These are phyloP conservation scores for Hyperoplus lanceolatus DNA, from an alignment of 2,797 vertebrate species.

Conservation along the genomic window DNA sequence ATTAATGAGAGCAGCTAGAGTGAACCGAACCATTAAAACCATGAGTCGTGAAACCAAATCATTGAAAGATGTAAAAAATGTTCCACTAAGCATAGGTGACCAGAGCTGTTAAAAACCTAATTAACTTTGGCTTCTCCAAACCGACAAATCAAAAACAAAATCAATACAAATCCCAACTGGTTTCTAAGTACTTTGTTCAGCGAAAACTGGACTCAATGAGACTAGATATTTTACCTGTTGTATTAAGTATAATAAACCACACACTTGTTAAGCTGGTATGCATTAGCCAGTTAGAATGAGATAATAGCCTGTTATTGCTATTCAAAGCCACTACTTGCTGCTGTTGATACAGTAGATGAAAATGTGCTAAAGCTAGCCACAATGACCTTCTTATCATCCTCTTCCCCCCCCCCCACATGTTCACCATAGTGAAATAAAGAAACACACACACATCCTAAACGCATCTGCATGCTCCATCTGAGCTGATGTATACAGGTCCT, in stretches of 20 bases:
- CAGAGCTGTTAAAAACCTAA: neutral
- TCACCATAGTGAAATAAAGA: slow-evolving; percentile 41
- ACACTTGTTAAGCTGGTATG: neutral
- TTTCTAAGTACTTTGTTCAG: neutral
- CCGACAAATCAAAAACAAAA: neutral
- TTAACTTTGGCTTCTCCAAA: neutral
- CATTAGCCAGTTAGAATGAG: neutral
- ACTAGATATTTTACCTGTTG: slow-evolving; percentile 6
- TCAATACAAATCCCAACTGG: neutral
- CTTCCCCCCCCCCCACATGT: slow-evolving; percentile 25
- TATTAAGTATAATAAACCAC: neutral
- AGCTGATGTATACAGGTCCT: slow-evolving; percentile 58
- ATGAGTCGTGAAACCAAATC: too few species aligned
- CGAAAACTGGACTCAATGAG: neutral
- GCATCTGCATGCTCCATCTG: slow-evolving; percentile 63
- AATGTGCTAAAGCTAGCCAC: slow-evolving; percentile 11
- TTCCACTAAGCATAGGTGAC: neutral
- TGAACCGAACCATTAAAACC: neutral
- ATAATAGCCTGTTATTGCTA: neutral
- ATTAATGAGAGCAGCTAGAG: neutral
- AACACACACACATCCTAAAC: slow-evolving; percentile 55
- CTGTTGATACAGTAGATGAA: slow-evolving; percentile 25
- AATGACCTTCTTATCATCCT: slow-evolving; percentile 15
- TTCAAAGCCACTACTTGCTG: neutral
- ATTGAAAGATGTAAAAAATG: neutral